These are phyloP conservation scores for Lissonota sp. DNA, from an alignment of 2,888 invertebrate genomes.

Conservation along the genomic window DNA sequence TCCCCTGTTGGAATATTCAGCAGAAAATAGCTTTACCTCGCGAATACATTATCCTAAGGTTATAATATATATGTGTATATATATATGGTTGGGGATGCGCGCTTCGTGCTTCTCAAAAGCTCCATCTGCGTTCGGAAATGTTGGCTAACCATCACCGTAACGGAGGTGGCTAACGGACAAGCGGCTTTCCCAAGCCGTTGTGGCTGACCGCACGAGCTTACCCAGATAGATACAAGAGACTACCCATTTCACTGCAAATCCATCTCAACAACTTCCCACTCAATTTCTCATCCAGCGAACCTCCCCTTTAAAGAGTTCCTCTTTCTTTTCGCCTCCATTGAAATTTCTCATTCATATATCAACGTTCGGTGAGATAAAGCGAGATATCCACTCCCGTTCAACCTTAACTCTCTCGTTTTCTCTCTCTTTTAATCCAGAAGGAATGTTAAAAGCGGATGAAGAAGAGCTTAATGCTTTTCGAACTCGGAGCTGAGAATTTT, in stretches of 20 bases:
- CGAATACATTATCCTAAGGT: constrained; percentile 52
- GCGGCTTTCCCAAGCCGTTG: constrained; percentile 18
- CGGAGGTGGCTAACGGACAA: constrained; percentile 39
- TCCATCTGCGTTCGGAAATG: constrained; percentile 32
- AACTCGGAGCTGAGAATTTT: constrained; percentile 37
- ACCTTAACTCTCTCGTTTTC: neutral
- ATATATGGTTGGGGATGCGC: constrained; percentile 16
- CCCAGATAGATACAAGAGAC: neutral
- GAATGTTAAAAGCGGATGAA: constrained; percentile 28
- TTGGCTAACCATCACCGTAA: constrained; percentile 33
- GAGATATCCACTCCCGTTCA: neutral
- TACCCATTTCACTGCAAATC: constrained; percentile 34
- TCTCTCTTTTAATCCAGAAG: neutral
- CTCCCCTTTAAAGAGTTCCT: neutral
- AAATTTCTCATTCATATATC: constrained; percentile 24
- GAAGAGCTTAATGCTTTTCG: constrained; percentile 35
- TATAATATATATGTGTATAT: neutral
- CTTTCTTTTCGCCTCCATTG: neutral
- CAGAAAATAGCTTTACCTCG: constrained; percentile 56
- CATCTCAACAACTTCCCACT: constrained; percentile 28
- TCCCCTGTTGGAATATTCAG: constrained; percentile 52
- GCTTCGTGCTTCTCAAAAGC: constrained; percentile 11
- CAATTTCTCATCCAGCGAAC: constrained; percentile 2
- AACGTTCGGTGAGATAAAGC: constrained; percentile 24
- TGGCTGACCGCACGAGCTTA: constrained; percentile 21